Percentiles rank a stretch among this genome's conserved stretches.
Evolutionary conservation across 2,797 vertebrate species (phyloP).

Genomic region (Scarus forsteni): DNA sequence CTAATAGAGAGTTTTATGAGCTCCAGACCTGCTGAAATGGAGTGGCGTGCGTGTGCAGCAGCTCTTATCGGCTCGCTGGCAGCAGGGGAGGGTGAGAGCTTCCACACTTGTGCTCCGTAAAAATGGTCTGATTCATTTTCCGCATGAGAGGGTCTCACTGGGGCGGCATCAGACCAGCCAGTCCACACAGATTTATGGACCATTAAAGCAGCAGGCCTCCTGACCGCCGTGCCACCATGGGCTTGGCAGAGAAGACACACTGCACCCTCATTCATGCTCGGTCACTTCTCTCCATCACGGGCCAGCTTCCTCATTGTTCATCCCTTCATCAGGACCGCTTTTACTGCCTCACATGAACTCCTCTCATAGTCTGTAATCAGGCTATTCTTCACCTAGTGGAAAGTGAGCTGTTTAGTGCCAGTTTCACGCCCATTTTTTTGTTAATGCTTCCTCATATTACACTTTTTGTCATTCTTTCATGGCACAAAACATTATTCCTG

Average conservation of each 20-base stretch:
- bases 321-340: conserved; percentile 70
- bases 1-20: conserved; percentile 95
- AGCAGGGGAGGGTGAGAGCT: conserved; percentile 82
- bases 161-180: conserved; percentile 86
- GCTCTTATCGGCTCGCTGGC: conserved; percentile 91
- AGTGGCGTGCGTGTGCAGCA: conserved; percentile 81
- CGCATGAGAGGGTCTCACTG: conserved; percentile 95
- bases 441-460: conserved; percentile 29
- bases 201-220: conserved; percentile 96
- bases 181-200: conserved; percentile 97
- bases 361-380: conserved; percentile 64
- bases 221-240: conserved; percentile 81
- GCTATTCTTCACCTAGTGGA: conserved; percentile 34
- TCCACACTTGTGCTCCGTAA: conserved; percentile 87
- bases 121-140: conserved; percentile 96
- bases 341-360: conserved; percentile 73
- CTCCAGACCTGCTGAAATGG: conserved; percentile 86
- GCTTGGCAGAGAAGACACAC: conserved; percentile 72
- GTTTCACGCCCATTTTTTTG: conserved; percentile 26
- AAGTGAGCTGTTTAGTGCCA: conserved; percentile 38
- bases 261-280: conserved; percentile 76
- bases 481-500: conserved; percentile 26
- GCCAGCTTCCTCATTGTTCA: conserved; percentile 70
- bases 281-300: conserved; percentile 68
- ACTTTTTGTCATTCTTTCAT: conserved; percentile 17